Conservation (phyloP, 2,797 vertebrate species). For the Chrosomus eos region DNA sequence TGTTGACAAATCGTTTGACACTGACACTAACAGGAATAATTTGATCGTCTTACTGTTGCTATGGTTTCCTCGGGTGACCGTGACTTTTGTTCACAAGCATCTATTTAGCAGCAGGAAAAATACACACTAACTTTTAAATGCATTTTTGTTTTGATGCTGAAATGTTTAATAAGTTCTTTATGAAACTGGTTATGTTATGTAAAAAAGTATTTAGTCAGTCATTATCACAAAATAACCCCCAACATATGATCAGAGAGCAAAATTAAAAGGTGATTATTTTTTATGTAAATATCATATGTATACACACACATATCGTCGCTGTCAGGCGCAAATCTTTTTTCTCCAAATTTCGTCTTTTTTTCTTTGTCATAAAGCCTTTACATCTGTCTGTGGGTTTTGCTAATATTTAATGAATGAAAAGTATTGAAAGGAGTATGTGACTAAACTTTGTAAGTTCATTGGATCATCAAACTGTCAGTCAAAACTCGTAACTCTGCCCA, state of each 20-base stretch:
- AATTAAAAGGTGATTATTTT: background rate
- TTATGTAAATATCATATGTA: background rate
- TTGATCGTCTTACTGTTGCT: background rate
- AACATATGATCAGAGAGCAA: background rate
- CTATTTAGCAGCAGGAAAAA: background rate
- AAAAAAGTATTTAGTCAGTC: background rate
- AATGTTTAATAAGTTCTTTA: background rate
- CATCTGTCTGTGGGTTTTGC: background rate
- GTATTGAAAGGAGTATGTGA: background rate
- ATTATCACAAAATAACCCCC: background rate
- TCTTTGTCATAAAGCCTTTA: background rate
- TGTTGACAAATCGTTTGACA: background rate
- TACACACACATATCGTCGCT: background rate
- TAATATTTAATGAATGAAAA: background rate
- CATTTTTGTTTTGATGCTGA: background rate
- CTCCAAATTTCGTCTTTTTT: background rate
- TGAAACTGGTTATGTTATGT: background rate
- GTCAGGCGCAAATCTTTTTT: background rate
- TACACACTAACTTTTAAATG: background rate
- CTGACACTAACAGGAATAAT: background rate
- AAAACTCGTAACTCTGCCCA: background rate
- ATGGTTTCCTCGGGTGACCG: background rate
- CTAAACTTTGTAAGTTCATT: background rate
- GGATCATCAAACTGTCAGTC: background rate
- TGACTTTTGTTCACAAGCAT: constrained; percentile 18